Evolutionary conservation across 2,888 invertebrate species (phyloP).

Genomic region (Agonopterix heracliana): DNA sequence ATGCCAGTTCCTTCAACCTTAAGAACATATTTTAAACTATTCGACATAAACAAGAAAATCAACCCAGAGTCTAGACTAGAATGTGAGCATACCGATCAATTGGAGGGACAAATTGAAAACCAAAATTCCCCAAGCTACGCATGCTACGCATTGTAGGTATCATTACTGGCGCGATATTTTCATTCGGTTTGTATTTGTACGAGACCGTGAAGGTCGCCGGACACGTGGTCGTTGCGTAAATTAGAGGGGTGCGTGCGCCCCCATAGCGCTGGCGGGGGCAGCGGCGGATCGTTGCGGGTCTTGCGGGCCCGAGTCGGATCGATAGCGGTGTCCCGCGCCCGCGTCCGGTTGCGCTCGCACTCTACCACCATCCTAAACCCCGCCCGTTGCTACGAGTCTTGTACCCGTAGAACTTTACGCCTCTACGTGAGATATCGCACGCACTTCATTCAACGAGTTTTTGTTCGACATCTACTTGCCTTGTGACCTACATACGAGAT

Average conservation of each 20-base stretch:
- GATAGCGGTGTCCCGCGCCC: constrained; percentile 21
- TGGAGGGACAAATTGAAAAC: too few species aligned
- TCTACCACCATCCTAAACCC: constrained; percentile 21
- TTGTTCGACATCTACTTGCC: neutral
- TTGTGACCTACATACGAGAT: neutral
- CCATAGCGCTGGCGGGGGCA: constrained; percentile 17
- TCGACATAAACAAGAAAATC: too few species aligned
- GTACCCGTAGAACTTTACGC: neutral
- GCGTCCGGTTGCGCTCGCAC: constrained; percentile 16
- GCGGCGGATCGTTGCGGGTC: constrained; percentile 28
- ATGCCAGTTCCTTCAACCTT: too few species aligned
- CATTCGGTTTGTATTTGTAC: constrained; percentile 16
- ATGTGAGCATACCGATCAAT: too few species aligned
- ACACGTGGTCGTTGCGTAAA: constrained; percentile 49
- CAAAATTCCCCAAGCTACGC: too few species aligned
- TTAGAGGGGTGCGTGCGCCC: constrained; percentile 25
- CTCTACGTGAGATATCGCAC: neutral
- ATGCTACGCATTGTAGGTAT: too few species aligned
- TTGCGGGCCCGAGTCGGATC: constrained; percentile 34
- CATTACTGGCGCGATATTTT: too few species aligned
- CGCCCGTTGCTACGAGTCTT: constrained; percentile 20
- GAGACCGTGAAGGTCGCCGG: constrained; percentile 44
- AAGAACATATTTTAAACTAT: too few species aligned
- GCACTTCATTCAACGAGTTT: neutral
- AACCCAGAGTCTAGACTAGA: too few species aligned